Evolutionary conservation across 2,113 vertebrate species (phyloP).

Genomic region (Calidris pugnax): DNA sequence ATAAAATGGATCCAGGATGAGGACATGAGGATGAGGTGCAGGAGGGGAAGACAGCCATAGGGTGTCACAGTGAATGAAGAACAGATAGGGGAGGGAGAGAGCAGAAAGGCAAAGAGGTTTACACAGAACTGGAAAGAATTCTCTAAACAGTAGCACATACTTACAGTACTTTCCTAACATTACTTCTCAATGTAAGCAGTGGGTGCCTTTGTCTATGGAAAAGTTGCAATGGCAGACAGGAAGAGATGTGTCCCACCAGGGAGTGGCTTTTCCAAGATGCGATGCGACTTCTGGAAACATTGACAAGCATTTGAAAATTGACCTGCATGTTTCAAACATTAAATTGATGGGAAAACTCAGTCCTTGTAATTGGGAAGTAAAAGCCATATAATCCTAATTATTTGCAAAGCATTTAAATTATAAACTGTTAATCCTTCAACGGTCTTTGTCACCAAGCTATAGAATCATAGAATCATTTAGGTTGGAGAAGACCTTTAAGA

Average conservation of each 20-base stretch:
- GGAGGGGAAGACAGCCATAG: neutral
- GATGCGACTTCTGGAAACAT: neutral
- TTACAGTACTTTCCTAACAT: neutral
- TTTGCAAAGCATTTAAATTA: neutral
- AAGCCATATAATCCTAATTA: neutral
- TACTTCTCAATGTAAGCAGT: neutral
- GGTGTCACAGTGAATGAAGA: neutral
- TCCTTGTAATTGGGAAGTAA: neutral
- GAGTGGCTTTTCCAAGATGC: neutral
- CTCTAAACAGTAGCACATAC: neutral
- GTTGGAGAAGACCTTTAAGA: neutral
- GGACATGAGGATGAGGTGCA: neutral
- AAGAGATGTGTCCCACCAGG: neutral
- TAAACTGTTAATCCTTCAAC: neutral
- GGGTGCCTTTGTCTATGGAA: neutral
- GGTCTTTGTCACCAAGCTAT: neutral
- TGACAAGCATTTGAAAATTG: neutral
- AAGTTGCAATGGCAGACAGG: neutral
- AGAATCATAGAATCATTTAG: neutral
- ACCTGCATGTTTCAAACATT: neutral
- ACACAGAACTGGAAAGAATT: neutral
- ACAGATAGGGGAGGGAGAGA: neutral
- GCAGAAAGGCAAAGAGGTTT: neutral
- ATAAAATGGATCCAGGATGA: rapidly evolving
- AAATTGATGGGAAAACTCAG: neutral